Conservation (phyloP, 2,888 invertebrate genomes). For the Synanthedon myopaeformis region DNA sequence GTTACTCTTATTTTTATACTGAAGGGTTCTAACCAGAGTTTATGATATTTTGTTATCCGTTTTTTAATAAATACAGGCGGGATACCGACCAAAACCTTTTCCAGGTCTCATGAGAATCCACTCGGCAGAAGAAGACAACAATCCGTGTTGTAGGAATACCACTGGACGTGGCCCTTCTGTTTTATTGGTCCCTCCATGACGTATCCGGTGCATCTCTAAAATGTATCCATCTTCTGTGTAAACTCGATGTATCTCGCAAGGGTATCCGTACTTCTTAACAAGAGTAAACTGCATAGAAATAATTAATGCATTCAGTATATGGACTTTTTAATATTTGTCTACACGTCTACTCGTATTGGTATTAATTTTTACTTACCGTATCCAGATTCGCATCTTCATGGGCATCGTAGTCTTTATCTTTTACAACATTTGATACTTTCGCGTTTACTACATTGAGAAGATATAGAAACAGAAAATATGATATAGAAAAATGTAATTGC, state of each 20-base stretch:
- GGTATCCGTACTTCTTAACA: constrained; percentile 73
- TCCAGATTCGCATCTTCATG: constrained; percentile 47
- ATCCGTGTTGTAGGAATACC: constrained; percentile 84
- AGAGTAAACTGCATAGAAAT: constrained; percentile 32
- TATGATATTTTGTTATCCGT: background rate
- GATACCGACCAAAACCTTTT: constrained; percentile 61
- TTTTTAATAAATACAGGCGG: background rate
- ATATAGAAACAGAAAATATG: too few species aligned
- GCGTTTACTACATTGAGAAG: background rate
- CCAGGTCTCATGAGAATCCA: constrained; percentile 80
- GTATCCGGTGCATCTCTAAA: constrained; percentile 84
- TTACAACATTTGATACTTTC: background rate
- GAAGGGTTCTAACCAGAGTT: background rate
- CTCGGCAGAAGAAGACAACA: constrained; percentile 81
- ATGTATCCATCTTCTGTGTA: constrained; percentile 86
- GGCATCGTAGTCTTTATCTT: background rate
- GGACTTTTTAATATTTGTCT: too few species aligned
- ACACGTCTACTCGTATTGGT: too few species aligned
- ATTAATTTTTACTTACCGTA: constrained; percentile 31
- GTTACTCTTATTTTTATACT: too few species aligned
- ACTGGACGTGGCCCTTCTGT: constrained; percentile 41
- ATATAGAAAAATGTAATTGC: too few species aligned
- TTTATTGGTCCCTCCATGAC: constrained; percentile 50
- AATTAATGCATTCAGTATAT: too few species aligned
- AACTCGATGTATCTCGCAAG: constrained; percentile 77